Percentiles rank a stretch among this genome's conserved stretches.
Conservation (phyloP, 92 coral and sea anemone species). For the Palythoa grandiflora region DNA sequence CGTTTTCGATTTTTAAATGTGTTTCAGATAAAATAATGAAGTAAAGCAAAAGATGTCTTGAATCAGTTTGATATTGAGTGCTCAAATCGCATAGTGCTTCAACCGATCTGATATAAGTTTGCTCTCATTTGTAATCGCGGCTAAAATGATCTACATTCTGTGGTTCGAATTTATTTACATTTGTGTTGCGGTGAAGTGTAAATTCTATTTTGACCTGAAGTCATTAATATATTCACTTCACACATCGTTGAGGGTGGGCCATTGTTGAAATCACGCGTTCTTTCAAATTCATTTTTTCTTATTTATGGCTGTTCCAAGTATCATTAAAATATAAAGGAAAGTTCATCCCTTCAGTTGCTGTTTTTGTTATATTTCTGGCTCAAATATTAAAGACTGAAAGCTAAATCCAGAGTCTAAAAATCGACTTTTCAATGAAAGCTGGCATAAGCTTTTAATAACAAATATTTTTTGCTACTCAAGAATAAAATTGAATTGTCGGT, state of each 20-base stretch:
- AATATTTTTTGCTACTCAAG: neutral
- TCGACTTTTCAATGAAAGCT: neutral
- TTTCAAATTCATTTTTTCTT: neutral
- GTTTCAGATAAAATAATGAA: too few species aligned
- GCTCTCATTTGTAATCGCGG: too few species aligned
- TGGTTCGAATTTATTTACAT: too few species aligned
- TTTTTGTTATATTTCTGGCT: neutral
- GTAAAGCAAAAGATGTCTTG: too few species aligned
- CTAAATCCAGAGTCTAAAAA: neutral
- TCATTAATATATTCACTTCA: neutral
- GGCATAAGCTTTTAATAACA: neutral
- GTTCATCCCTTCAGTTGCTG: neutral
- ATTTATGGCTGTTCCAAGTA: neutral
- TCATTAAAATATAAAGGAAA: neutral
- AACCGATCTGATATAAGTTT: too few species aligned
- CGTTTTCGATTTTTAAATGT: too few species aligned
- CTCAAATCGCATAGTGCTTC: too few species aligned
- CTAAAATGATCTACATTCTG: too few species aligned
- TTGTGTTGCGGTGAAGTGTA: too few species aligned
- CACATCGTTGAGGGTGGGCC: neutral
- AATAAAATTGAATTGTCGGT: conserved; percentile 19
- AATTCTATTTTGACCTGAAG: too few species aligned
- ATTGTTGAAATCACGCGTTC: neutral
- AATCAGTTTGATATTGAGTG: too few species aligned
- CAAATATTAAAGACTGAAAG: neutral